Percentiles rank a stretch among this genome's conserved stretches.
phyloP scores from a whole-genome alignment of 2,113 vertebrate genomes.

The Emydocephalus ijimae region DNA sequence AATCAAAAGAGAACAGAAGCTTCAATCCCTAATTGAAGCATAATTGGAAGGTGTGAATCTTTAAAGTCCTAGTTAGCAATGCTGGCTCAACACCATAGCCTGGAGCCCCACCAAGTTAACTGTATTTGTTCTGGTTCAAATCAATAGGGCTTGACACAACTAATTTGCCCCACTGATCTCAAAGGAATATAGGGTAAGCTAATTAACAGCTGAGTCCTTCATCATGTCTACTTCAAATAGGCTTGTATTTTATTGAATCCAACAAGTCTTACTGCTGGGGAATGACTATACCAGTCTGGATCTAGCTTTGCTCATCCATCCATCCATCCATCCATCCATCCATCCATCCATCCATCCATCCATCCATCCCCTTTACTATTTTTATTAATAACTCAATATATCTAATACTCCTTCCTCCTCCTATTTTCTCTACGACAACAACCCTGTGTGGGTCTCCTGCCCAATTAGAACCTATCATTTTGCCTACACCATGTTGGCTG shows the following conservation, averaged over 20 bases:
- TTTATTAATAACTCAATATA: not conserved
- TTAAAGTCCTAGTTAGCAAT: not conserved
- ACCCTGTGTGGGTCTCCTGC: not conserved
- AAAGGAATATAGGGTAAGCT: not conserved
- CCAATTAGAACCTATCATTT: not conserved
- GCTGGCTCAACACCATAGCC: not conserved
- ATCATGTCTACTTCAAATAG: not conserved
- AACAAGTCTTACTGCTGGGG: not conserved
- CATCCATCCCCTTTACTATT: not conserved
- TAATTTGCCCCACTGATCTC: not conserved
- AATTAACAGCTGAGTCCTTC: not conserved
- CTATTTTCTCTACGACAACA: not conserved
- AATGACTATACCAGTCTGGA: not conserved
- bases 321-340: no score
- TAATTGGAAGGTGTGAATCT: not conserved
- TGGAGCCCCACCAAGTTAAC: not conserved
- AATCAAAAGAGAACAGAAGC: not conserved
- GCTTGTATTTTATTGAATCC: not conserved
- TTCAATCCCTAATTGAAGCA: not conserved
- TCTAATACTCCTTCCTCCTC: not conserved
- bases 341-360: no score
- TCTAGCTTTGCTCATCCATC: not conserved
- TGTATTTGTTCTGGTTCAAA: not conserved
- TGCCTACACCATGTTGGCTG: not conserved
- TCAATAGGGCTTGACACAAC: not conserved